These are phyloP conservation scores for Eciton burchellii DNA, from an alignment of 1,140 invertebrate genomes.

Conservation along the genomic window DNA sequence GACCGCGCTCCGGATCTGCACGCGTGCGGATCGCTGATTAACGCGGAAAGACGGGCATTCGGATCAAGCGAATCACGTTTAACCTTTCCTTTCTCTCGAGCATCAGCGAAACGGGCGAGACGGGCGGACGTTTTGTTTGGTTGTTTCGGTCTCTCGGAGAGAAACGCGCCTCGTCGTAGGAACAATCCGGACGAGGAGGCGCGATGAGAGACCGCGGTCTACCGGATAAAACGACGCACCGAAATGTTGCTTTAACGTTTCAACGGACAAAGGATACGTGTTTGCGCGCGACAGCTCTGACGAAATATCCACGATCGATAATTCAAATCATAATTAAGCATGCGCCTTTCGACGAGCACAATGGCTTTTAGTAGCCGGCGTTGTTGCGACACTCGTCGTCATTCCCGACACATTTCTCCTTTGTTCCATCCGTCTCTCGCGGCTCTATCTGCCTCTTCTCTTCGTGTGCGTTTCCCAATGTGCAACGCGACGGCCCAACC, in stretches of 20 bases:
- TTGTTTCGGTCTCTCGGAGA: background rate
- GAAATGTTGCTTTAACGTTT: slow-evolving; percentile 32
- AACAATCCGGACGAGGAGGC: background rate
- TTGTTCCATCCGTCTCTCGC: slow-evolving; percentile 71
- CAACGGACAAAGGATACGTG: background rate
- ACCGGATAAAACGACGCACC: background rate
- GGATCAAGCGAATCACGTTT: slow-evolving; percentile 32
- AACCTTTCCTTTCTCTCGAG: slow-evolving; percentile 34
- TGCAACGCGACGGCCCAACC: slow-evolving; percentile 65
- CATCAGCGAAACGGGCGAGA: background rate
- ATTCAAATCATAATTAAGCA: slow-evolving; percentile 57
- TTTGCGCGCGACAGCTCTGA: slow-evolving; percentile 17
- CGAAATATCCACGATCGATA: slow-evolving; percentile 56
- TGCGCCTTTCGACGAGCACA: slow-evolving; percentile 64
- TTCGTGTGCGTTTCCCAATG: slow-evolving; percentile 64
- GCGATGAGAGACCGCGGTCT: background rate
- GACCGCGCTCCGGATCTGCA: slow-evolving; percentile 31
- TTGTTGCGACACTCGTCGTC: slow-evolving; percentile 69
- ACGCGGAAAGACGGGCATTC: slow-evolving; percentile 15
- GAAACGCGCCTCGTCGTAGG: background rate
- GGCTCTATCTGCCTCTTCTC: slow-evolving; percentile 64
- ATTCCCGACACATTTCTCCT: slow-evolving; percentile 69
- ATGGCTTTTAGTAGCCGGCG: slow-evolving; percentile 54
- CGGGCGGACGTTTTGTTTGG: background rate
- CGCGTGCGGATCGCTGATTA: slow-evolving; percentile 31